Evolutionary conservation across 2,797 vertebrate species (phyloP).

Genomic region (Aphelocoma californica): DNA sequence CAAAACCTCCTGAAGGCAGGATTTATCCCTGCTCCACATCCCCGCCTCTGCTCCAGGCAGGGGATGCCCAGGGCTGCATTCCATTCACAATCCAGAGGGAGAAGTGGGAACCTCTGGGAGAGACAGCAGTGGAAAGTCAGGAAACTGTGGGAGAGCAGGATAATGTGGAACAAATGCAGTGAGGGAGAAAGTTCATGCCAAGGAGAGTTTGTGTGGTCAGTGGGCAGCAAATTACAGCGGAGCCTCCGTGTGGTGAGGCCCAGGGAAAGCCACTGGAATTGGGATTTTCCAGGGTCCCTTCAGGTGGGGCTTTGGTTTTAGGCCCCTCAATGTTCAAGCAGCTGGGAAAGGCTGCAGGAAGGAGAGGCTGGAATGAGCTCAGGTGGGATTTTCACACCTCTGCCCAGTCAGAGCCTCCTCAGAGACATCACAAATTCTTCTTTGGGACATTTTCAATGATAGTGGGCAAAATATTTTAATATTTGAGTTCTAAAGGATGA

Average conservation of each 20-base stretch:
- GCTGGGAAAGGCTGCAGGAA: not conserved
- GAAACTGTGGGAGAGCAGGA: rapidly evolving
- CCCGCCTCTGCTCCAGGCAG: not conserved
- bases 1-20: not conserved
- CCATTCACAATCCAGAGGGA: not conserved
- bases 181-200: not conserved
- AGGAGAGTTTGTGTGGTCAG: not conserved
- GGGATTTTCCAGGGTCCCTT: not conserved
- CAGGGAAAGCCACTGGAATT: not conserved
- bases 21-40: not conserved
- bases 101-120: not conserved
- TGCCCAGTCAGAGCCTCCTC: not conserved
- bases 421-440: not conserved
- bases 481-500: not conserved
- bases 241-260: not conserved
- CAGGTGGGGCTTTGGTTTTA: not conserved
- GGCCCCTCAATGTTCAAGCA: not conserved
- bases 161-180: not conserved
- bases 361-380: not conserved
- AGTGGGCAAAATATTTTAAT: not conserved
- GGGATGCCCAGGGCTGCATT: too few relatives aligned
- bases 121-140: not conserved
- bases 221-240: not conserved
- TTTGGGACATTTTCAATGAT: not conserved
- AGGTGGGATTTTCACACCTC: not conserved